These are phyloP conservation scores for Benthochromis sp. DNA, from an alignment of 2,113 vertebrate genomes.

Conservation along the genomic window DNA sequence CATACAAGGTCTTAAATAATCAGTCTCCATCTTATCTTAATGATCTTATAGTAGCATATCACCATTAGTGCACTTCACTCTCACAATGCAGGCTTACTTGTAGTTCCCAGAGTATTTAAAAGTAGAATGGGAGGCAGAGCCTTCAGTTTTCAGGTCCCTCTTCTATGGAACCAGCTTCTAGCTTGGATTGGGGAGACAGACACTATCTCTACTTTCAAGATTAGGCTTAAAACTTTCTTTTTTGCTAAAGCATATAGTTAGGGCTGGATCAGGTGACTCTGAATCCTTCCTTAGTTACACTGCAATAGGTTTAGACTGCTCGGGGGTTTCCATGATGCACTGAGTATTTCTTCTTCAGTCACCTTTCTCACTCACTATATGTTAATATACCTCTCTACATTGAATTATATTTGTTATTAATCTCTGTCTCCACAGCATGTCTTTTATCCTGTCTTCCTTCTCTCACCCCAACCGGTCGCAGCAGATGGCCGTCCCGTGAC, in stretches of 20 bases:
- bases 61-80: not conserved
- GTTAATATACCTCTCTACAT: not conserved
- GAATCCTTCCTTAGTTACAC: not conserved
- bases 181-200: not conserved
- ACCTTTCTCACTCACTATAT: not conserved
- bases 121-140: not conserved
- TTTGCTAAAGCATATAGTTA: not conserved
- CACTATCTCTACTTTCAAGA: not conserved
- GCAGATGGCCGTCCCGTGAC: not conserved
- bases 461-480: too few relatives aligned
- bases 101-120: not conserved
- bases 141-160: not conserved
- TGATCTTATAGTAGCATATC: not conserved
- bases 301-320: not conserved
- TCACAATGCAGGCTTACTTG: not conserved
- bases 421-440: rapidly evolving
- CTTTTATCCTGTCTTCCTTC: not conserved
- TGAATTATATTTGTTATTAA: not conserved
- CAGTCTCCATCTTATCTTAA: not conserved
- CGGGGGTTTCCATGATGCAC: not conserved
- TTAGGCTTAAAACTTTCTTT: not conserved
- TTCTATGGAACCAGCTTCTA: not conserved
- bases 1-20: not conserved
- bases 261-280: not conserved
- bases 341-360: not conserved